These are phyloP conservation scores for Hybognathus amarus DNA, from an alignment of 2,797 vertebrate genomes.

Conservation along the genomic window DNA sequence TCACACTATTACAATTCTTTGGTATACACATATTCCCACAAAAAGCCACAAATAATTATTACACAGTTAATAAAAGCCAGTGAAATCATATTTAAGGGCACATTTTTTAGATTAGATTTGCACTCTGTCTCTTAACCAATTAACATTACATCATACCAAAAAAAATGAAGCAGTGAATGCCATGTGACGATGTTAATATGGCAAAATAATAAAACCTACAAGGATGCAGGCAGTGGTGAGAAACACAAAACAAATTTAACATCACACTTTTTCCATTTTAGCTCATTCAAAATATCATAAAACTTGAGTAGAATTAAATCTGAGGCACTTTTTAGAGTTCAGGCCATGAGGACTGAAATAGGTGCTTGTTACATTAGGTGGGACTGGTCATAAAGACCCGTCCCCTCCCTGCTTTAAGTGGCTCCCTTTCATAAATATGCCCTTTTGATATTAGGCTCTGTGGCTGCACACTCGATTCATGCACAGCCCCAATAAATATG, in stretches of 20 bases:
- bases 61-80: conserved; percentile 5
- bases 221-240: conserved; percentile 4
- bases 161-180: neutral
- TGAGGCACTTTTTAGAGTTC: conserved; percentile 28
- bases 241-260: neutral
- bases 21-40: conserved; percentile 54
- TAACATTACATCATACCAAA: neutral
- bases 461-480: conserved; percentile 25
- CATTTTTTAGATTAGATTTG: conserved; percentile 21
- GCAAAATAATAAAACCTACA: neutral
- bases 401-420: conserved; percentile 6
- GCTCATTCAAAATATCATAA: neutral
- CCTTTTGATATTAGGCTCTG: conserved; percentile 33
- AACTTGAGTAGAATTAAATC: conserved; percentile 12
- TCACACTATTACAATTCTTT: conserved; percentile 47
- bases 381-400: neutral
- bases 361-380: conserved; percentile 15
- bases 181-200: neutral
- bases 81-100: conserved; percentile 36
- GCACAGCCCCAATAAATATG: conserved; percentile 51
- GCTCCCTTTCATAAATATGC: conserved; percentile 27
- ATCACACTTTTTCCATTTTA: neutral
- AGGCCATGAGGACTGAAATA: conserved; percentile 3
- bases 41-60: conserved; percentile 42
- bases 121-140: neutral